phyloP scores from a whole-genome alignment of 2,888 invertebrate genomes.

The Calliopum simillimum region DNA sequence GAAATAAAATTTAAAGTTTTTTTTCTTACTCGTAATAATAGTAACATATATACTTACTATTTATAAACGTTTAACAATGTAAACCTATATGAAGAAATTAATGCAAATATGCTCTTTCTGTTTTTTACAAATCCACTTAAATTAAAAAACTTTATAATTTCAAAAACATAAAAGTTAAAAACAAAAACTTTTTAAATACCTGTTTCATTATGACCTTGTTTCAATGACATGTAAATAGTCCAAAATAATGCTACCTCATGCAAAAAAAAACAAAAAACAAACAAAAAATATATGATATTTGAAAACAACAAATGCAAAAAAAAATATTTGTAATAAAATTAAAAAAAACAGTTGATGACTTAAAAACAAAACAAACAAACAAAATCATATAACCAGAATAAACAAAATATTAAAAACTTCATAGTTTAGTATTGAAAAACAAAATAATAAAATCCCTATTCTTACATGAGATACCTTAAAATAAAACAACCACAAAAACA shows the following conservation, averaged over 20 bases:
- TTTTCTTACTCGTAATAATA: no score
- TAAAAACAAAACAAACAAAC: not conserved
- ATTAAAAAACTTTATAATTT: constrained; percentile 4
- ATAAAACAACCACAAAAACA: constrained; percentile 9
- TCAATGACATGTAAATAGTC: constrained; percentile 35
- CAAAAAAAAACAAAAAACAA: constrained; percentile 22
- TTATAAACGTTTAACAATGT: constrained; percentile 21
- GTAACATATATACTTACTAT: constrained; percentile 26
- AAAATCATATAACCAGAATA: not conserved
- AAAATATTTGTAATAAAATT: no score
- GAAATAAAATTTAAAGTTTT: no score
- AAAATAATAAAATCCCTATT: constrained; percentile 19
- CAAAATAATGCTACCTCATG: constrained; percentile 44
- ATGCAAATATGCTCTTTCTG: constrained; percentile 38
- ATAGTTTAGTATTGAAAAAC: constrained; percentile 12
- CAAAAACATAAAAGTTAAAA: constrained; percentile 5
- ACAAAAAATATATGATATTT: not conserved
- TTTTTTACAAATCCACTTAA: constrained; percentile 25
- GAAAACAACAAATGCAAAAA: constrained; percentile 3
- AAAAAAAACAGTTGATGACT: no score
- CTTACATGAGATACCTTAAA: constrained; percentile 29
- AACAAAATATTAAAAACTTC: not conserved
- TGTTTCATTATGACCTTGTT: constrained; percentile 34
- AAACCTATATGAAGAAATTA: constrained; percentile 25
- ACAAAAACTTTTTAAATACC: constrained; percentile 19